Evolutionary conservation across 1,140 invertebrate genomes (phyloP).

Genomic region (Orchestia grillus): DNA sequence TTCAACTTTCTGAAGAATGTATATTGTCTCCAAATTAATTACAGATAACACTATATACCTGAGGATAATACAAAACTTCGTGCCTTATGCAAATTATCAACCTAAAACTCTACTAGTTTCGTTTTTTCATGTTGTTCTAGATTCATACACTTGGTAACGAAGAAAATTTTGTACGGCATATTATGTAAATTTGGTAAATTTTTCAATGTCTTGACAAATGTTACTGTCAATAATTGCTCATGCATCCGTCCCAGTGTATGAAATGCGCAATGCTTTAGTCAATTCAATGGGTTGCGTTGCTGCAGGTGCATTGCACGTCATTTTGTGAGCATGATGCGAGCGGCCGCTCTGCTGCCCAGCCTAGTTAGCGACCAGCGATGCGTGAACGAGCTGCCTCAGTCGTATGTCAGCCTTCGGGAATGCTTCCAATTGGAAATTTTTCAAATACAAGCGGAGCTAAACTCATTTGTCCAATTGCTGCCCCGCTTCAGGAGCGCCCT

Average conservation of each 20-base stretch:
- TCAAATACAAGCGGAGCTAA: neutral
- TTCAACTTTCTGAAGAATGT: too few relatives aligned
- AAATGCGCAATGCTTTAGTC: neutral
- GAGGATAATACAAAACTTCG: too few relatives aligned
- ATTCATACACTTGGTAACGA: too few relatives aligned
- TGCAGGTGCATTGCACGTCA: neutral
- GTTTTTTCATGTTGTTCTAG: too few relatives aligned
- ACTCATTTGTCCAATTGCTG: neutral
- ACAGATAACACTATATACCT: too few relatives aligned
- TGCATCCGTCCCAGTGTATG: neutral
- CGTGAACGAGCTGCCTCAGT: neutral
- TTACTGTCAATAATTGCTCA: neutral
- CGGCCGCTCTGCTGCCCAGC: neutral
- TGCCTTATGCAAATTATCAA: too few relatives aligned
- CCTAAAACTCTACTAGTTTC: too few relatives aligned
- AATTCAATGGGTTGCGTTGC: neutral
- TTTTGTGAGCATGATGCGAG: neutral
- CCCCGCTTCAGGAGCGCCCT: neutral
- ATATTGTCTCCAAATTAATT: too few relatives aligned
- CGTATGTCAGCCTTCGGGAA: neutral
- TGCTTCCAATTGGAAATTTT: neutral
- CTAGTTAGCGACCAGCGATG: slow-evolving; percentile 14
- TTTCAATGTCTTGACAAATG: neutral
- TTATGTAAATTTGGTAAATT: too few relatives aligned
- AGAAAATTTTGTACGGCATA: too few relatives aligned